These are phyloP conservation scores for Hecatera dysodea DNA, from an alignment of 2,888 invertebrate species.

Conservation along the genomic window DNA sequence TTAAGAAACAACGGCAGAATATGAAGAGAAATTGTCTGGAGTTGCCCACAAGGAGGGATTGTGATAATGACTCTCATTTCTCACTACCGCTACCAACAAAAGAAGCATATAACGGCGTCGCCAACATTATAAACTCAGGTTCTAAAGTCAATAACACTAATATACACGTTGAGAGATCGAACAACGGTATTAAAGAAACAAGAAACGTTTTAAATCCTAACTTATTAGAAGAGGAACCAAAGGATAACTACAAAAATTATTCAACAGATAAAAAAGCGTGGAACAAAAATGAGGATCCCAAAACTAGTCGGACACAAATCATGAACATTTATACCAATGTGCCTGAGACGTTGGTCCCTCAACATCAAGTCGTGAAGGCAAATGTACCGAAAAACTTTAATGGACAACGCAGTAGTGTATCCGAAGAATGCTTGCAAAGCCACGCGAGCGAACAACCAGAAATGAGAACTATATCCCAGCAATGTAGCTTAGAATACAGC, in stretches of 20 bases:
- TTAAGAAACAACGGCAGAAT: conserved; percentile 95
- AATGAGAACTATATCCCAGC: conserved; percentile 93
- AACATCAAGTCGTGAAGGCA: conserved; percentile 90
- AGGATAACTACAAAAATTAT: conserved; percentile 89
- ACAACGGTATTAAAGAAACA: conserved; percentile 90
- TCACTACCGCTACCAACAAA: conserved; percentile 88
- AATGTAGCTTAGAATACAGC: conserved; percentile 93
- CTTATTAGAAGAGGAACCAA: conserved; percentile 92
- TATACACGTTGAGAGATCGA: conserved; percentile 92
- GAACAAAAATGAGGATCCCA: conserved; percentile 82
- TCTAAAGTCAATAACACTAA: conserved; percentile 96
- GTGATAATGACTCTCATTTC: conserved; percentile 88
- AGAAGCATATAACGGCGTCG: conserved; percentile 89
- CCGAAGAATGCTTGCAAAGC: conserved; percentile 87
- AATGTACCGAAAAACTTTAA: conserved; percentile 79
- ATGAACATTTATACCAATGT: conserved; percentile 92
- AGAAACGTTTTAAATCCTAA: conserved; percentile 92
- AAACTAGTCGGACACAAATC: conserved; percentile 80
- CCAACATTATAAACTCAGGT: conserved; percentile 92
- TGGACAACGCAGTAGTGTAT: conserved; percentile 84
- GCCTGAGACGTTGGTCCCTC: conserved; percentile 91
- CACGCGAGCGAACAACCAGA: conserved; percentile 85
- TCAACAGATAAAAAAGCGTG: conserved; percentile 83
- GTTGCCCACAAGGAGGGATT: conserved; percentile 91
- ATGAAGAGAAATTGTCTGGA: conserved; percentile 94